Evolutionary conservation across 2,797 vertebrate genomes (phyloP), one percentile per base, ranked within the genome.

Genomic region (Molossus molossus): DNA sequence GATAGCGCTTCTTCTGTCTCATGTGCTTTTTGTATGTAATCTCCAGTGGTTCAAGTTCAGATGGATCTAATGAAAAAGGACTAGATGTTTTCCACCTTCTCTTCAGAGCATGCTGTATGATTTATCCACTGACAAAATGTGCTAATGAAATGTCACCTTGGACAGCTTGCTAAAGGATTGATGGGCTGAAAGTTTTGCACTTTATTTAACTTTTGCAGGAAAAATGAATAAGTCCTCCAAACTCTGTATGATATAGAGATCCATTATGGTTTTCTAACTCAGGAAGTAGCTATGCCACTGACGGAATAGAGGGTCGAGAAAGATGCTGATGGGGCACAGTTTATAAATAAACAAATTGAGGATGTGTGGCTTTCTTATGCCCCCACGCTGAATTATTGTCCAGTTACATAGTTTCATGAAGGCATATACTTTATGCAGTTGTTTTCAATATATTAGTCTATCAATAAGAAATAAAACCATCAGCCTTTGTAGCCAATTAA

Each of bases 131-230:
- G 99, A 99, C 99, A 99, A 99, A 99, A 98, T 98, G 98, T 98
- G 97, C 99, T 99, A 99, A 99, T 99, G 99, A 99, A 99, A 99
- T 99, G 99, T 99, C 99, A 99, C 98, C 98, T 99, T 98, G 97
- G 98, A 99, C 99, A 99, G 99, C 98, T 98, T 98, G 98, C 97
- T 98, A 98, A 98, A 99, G 98, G 99, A 99, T 98, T 99, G 99
- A 99, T 99, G 99, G 96, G 97, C 97, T 98, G 97, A 98, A 99
- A 99, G 98, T 99, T 99, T 99, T 99, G 98, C 97, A 98, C 98
- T 99, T 99, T 99, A 99, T 99, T 99, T 99, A 98, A 99, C 98
- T 99, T 99, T 98, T 98, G 96, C 97, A 98, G 97, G 96, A 98
- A 98, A 98, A 99, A 98, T 98, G 97, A 98, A 45, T 98, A 98